These are phyloP conservation scores for Pseudopleuronectes americanus DNA, from an alignment of 2,797 vertebrate genomes.

Conservation along the genomic window DNA sequence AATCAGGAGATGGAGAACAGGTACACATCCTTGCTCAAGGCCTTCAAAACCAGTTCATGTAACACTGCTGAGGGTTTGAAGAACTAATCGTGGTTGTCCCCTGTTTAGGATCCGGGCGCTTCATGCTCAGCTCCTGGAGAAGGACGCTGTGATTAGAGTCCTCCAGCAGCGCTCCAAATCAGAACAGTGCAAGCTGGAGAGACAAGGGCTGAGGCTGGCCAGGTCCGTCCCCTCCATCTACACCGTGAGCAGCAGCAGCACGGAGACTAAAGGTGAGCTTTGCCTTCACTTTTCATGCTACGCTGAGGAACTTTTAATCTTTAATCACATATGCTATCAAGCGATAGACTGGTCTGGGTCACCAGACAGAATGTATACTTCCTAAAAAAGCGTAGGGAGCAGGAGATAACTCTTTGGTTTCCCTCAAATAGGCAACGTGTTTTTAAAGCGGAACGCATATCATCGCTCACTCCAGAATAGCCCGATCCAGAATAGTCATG, in stretches of 20 bases:
- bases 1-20: conserved; percentile 98
- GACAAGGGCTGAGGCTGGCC: conserved; percentile 87
- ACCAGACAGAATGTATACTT: conserved; percentile 75
- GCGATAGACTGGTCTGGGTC: conserved; percentile 53
- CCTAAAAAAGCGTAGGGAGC: conserved; percentile 59
- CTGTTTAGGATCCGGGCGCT: conserved; percentile 89
- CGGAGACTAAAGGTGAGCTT: conserved; percentile 82
- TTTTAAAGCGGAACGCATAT: conserved; percentile 77
- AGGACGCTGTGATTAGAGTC: conserved; percentile 95
- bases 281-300: background rate
- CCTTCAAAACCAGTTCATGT: background rate
- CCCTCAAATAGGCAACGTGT: conserved; percentile 76
- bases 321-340: conserved; percentile 43
- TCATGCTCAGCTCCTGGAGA: conserved; percentile 95
- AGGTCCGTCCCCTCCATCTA: conserved; percentile 93
- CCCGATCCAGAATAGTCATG: conserved; percentile 77
- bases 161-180: conserved; percentile 91
- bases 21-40: conserved; percentile 64
- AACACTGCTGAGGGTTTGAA: background rate
- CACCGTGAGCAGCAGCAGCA: conserved; percentile 49
- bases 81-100: conserved; percentile 17
- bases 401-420: conserved; percentile 40
- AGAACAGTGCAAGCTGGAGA: conserved; percentile 86
- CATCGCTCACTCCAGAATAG: conserved; percentile 79
- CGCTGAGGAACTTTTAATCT: conserved; percentile 22